Percentiles rank a stretch among this genome's conserved stretches.
These are phyloP conservation scores for Chesias legatella DNA, from an alignment of 2,888 invertebrate genomes.

Conservation along the genomic window DNA sequence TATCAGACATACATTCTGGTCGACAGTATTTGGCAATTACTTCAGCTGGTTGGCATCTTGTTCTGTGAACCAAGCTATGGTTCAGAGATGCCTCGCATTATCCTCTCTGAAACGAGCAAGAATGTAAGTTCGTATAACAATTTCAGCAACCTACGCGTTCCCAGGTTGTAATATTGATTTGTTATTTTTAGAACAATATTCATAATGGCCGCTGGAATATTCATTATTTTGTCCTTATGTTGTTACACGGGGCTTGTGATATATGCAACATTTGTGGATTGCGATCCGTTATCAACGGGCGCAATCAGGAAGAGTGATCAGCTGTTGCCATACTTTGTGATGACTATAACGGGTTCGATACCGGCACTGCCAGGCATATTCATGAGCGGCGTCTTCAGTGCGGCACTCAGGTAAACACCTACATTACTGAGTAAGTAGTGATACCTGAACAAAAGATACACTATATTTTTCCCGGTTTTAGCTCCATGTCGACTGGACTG, in stretches of 20 bases:
- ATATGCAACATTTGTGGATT: constrained; percentile 90
- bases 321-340: constrained; percentile 89
- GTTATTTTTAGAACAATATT: constrained; percentile 83
- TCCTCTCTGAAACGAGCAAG: constrained; percentile 85
- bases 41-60: constrained; percentile 90
- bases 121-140: constrained; percentile 73
- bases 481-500: constrained; percentile 88
- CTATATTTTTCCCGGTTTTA: constrained; percentile 44
- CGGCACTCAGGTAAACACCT: constrained; percentile 85
- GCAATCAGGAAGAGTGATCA: constrained; percentile 86
- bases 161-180: not conserved
- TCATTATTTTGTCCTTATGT: constrained; percentile 86
- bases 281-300: constrained; percentile 90
- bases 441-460: no score
- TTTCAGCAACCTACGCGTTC: not conserved
- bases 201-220: constrained; percentile 88
- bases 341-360: constrained; percentile 86
- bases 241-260: constrained; percentile 93
- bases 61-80: constrained; percentile 93
- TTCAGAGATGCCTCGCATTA: constrained; percentile 90
- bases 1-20: constrained; percentile 90
- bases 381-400: constrained; percentile 92
- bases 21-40: constrained; percentile 87
- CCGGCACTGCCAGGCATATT: constrained; percentile 92
- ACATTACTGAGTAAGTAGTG: not conserved